Conservation (phyloP, 2,888 invertebrate genomes). For the Pheosia gnoma region DNA sequence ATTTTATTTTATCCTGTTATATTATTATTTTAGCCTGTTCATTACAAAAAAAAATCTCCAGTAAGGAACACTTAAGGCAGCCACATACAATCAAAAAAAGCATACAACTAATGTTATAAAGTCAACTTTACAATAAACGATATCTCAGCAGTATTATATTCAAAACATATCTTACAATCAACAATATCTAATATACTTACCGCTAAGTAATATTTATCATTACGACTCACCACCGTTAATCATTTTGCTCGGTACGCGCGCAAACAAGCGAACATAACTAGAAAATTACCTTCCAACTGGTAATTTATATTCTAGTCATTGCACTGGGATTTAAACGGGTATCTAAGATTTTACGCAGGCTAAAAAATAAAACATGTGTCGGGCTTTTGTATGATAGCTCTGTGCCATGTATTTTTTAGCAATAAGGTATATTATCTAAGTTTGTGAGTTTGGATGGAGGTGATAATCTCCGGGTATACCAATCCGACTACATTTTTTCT, state of each 20-base stretch:
- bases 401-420: neutral
- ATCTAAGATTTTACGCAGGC: constrained; percentile 11
- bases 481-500: no score
- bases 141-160: neutral
- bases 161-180: neutral
- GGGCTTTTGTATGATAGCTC: no score
- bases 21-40: no score
- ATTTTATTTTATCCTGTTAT: no score
- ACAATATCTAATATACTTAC: neutral
- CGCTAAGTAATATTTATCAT: constrained; percentile 4
- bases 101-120: no score
- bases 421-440: no score
- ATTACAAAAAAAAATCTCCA: no score
- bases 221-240: neutral
- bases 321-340: neutral
- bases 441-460: no score
- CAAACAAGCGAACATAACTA: neutral
- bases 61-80: no score
- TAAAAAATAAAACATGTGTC: constrained; percentile 9
- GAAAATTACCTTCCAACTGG: constrained; percentile 1
- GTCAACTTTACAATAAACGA: no score
- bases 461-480: no score
- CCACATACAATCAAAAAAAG: no score
- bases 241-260: neutral
- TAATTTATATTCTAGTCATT: neutral